Conservation (phyloP, 2,888 invertebrate species). For the Pherbina coryleti region DNA sequence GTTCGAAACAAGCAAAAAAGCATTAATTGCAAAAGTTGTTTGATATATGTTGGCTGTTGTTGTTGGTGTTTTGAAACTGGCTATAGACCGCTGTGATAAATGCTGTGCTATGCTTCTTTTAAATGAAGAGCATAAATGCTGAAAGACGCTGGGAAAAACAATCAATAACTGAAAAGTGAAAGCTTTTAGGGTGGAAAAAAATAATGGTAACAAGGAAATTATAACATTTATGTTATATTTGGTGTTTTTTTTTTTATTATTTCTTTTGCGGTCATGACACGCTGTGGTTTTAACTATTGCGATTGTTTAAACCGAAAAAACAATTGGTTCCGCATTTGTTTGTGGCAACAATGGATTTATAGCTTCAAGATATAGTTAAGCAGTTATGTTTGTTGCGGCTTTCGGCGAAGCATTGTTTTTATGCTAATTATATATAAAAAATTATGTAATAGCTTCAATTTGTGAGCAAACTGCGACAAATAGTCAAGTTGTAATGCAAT, state of each 20-base stretch:
- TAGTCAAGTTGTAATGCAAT: too few species aligned
- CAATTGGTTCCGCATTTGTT: constrained; percentile 6
- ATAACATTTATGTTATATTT: neutral
- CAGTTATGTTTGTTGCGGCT: too few species aligned
- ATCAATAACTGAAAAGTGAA: constrained; percentile 38
- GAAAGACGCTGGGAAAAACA: constrained; percentile 4
- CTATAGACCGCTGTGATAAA: too few species aligned
- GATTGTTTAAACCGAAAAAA: neutral
- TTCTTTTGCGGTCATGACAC: neutral
- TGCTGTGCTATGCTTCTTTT: neutral
- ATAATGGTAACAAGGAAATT: constrained; percentile 21
- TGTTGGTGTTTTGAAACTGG: neutral
- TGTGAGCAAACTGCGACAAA: too few species aligned
- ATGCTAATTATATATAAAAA: too few species aligned
- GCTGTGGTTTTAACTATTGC: neutral
- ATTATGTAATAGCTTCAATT: too few species aligned
- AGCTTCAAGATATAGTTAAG: neutral
- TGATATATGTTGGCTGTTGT: neutral
- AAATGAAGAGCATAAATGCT: neutral
- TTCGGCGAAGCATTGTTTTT: too few species aligned
- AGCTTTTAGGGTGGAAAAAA: constrained; percentile 12
- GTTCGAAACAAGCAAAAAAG: neutral
- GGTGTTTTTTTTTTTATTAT: neutral
- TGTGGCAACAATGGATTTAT: neutral
- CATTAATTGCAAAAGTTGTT: constrained; percentile 12